Evolutionary conservation across 2,113 vertebrate genomes (phyloP).

Genomic region (Rynchops niger): DNA sequence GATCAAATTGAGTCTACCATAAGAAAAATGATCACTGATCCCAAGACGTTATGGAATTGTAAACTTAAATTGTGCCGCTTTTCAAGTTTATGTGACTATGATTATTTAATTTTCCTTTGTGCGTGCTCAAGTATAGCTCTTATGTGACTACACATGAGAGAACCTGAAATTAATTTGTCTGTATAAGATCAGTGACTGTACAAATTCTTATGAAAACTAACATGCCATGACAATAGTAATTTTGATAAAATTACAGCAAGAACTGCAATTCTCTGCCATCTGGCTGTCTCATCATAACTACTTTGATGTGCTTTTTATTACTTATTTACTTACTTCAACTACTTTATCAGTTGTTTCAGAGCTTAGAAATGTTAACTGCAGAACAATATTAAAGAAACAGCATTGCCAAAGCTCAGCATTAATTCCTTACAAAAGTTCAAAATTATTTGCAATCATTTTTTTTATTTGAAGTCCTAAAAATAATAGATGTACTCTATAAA

Average conservation of each 20-base stretch:
- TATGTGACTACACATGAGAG: conserved; percentile 82
- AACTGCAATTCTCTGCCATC: conserved; percentile 80
- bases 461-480: conserved; percentile 35
- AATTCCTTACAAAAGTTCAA: background rate
- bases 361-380: conserved; percentile 38
- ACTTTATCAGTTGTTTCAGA: conserved; percentile 68
- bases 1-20: conserved; percentile 75
- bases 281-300: conserved; percentile 81
- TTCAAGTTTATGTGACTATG: conserved; percentile 82
- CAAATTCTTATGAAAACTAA: conserved; percentile 85
- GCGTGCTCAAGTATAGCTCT: conserved; percentile 82
- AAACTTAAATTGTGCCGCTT: conserved; percentile 78
- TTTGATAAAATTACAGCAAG: conserved; percentile 84
- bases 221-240: conserved; percentile 87
- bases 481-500: background rate
- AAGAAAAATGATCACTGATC: conserved; percentile 77
- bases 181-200: conserved; percentile 83
- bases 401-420: conserved; percentile 7
- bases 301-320: conserved; percentile 81
- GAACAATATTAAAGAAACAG: conserved; percentile 45
- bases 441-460: background rate
- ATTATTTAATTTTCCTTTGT: conserved; percentile 88
- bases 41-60: conserved; percentile 77
- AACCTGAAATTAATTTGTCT: conserved; percentile 88
- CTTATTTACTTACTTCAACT: conserved; percentile 80